Evolutionary conservation across 1,140 invertebrate genomes (phyloP), one percentile per base, ranked within the genome.

Genomic region (Cryptotermes secundus): DNA sequence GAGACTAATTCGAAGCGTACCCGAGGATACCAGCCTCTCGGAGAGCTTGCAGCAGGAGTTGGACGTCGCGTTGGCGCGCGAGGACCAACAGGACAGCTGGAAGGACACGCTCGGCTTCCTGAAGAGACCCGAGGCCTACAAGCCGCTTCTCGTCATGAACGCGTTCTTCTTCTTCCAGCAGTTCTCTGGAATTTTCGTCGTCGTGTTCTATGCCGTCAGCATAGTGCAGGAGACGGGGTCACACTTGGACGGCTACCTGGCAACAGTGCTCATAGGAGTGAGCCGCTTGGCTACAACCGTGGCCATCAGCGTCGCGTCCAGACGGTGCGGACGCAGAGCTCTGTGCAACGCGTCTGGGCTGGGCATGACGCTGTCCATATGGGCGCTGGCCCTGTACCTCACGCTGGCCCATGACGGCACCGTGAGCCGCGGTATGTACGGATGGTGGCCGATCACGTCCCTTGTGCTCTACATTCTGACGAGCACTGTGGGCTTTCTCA

Each of bases 121-220:
- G 9, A 79, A 87, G 0, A 88, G 90, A 16, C 90, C 90, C 0
- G 91, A 90, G 35, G 91, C 92, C 6, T 88, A 93, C 79, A 92
- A 94, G 80, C 95, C 95, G 0, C 91, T 95, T 24, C 34, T 91
- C 0, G 92, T 97, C 14, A 92, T 95, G 86, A 89, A 94, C n/a
- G 88, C 88, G 0, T 93, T 94, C 84, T 96, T 97, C 89, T 92
- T 94, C 86, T 94, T 96, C 87, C 95, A 96, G 88, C 95, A 96
- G 88, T 92, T 96, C 79, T 93, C 93, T 7, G 96, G 96, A 2
- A 92, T 94, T 34, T 96, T 95, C 86, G 94, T 95, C 12, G 90
- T 96, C 7, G 92, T 96, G 49, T 96, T 96, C 84, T 96, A 96
- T 86, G 93, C 95, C 0, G 90, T 93, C 34, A 88, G 95, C 90